Evolutionary conservation across 2,888 invertebrate genomes (phyloP), one percentile per base, ranked within the genome.

Genomic region (Kuschelorhynchus macadamiae): DNA sequence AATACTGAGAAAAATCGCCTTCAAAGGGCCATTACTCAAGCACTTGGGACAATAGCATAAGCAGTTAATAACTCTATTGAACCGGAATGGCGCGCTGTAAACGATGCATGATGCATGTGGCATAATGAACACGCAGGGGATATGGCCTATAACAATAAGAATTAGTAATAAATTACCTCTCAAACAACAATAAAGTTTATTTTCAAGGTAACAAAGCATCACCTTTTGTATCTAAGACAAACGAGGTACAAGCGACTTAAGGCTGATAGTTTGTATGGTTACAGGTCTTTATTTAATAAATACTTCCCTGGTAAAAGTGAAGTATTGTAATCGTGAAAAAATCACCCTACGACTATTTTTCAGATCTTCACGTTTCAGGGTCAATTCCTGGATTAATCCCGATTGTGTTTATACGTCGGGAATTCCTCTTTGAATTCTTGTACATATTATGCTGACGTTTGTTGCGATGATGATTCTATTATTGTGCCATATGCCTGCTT

Each of bases 121-220:
- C 30, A 30, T 30, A 33, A 50, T 14, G 21, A 18, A 20, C 12
- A 49, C 11, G 20, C 16, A 16, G 32, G 33, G 50, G 33, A 50
- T 50, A 18, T 17, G 50, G 8, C 50, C 50, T 33, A 50, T 50
- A 50, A 36, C 50, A 50, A 50, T 50, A 50, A 3, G 36, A 36
- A 50, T 36, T 36, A 50, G 17, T 36, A 50, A 56, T 56, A 56
- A 56, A 56, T 56, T 56, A 44, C 44, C 44, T 56, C 32, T 56
- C 32, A 25, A 39, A 39, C 39, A 39, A 39, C 39, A 39, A 39
- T 39, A 39, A 39, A 4, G 39, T 39, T 39, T 39, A 39, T 39
- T 39, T 39, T 39, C 46, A 59, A 59, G 59, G 59, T 59, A 59
- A 59, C 47, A 59, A 47, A 59, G 59, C 59, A 59, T 59, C 59